Percentiles rank a stretch among this genome's conserved stretches.
Evolutionary conservation across 23 tunicate genomes (phyloP).

Genomic region (Clavelina lepadiformis): DNA sequence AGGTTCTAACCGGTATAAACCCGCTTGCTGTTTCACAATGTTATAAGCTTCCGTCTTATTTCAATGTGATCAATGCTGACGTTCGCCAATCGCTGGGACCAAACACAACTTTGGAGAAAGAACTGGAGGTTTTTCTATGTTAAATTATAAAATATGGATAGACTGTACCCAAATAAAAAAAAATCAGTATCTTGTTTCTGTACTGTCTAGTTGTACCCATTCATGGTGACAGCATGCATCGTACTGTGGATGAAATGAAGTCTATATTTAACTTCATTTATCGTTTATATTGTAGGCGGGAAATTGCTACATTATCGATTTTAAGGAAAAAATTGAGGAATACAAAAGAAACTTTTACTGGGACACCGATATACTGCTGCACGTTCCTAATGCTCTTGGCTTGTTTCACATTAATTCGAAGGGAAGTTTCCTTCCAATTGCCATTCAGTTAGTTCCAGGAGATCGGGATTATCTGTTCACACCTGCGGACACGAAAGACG

Average conservation of each 20-base stretch:
- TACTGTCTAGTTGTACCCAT: too few relatives aligned
- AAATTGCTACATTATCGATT: conserved; percentile 50
- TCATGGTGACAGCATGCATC: too few relatives aligned
- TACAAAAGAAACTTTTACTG: conserved; percentile 13
- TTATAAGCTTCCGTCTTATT: conserved; percentile 7
- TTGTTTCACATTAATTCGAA: conserved; percentile 17
- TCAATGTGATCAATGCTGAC: conserved; percentile 38
- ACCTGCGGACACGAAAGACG: conserved; percentile 20
- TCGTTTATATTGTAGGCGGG: conserved; percentile 51
- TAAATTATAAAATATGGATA: too few relatives aligned
- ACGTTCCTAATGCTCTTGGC: conserved; percentile 28
- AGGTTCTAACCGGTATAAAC: conserved; percentile 47
- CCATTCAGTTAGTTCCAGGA: conserved; percentile 45
- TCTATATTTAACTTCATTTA: too few relatives aligned
- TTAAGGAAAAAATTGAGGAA: conserved; percentile 4
- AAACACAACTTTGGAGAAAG: conserved; percentile 24
- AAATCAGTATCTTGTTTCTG: too few relatives aligned
- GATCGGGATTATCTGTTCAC: conserved; percentile 29
- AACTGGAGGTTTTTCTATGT: conserved; percentile 30
- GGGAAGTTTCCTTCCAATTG: conserved; percentile 40
- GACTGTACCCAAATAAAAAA: too few relatives aligned
- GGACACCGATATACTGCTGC: too few relatives aligned
- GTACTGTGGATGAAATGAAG: too few relatives aligned
- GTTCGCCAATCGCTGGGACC: conserved; percentile 5
- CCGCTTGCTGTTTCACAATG: conserved; percentile 36